A percentile compares a stretch with the other conserved stretches of the same genome.
These are phyloP conservation scores for Polypterus bichir DNA, from an alignment of 2,113 vertebrate species.

Conservation along the genomic window DNA sequence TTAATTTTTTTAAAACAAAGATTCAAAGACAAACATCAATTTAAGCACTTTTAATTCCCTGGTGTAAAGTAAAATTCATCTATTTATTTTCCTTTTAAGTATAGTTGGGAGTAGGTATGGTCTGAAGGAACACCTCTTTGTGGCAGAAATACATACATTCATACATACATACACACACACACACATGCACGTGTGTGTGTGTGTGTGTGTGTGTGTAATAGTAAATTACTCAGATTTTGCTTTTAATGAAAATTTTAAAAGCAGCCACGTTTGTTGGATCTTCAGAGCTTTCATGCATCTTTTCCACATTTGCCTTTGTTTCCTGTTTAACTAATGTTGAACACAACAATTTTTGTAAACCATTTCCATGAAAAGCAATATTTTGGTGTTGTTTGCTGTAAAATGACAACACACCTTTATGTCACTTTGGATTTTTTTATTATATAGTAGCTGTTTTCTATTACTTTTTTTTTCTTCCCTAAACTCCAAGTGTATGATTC, in stretches of 20 bases:
- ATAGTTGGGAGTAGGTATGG: neutral
- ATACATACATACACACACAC: neutral
- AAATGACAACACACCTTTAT: constrained; percentile 1
- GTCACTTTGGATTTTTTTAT: constrained; percentile 32
- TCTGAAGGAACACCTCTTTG: neutral
- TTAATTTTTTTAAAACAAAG: constrained; percentile 26
- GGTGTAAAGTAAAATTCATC: constrained; percentile 9
- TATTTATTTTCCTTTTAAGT: constrained; percentile 7
- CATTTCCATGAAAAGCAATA: constrained; percentile 31
- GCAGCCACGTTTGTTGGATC: constrained; percentile 23
- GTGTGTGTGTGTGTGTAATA: neutral
- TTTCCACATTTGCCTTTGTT: constrained; percentile 31
- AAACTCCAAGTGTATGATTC: constrained; percentile 11
- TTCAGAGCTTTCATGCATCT: neutral
- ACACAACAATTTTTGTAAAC: neutral
- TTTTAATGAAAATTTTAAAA: constrained; percentile 28
- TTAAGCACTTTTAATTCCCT: constrained; percentile 42
- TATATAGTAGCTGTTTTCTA: constrained; percentile 10
- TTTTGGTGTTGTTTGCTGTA: constrained; percentile 27
- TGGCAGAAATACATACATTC: neutral
- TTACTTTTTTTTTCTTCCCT: no score
- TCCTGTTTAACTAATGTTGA: neutral
- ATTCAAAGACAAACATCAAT: neutral
- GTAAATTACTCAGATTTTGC: constrained; percentile 4
- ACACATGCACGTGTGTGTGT: constrained; percentile 15